Evolutionary conservation across 2,113 vertebrate genomes (phyloP), one percentile per base, ranked within the genome.

Genomic region (Tichodroma muraria): DNA sequence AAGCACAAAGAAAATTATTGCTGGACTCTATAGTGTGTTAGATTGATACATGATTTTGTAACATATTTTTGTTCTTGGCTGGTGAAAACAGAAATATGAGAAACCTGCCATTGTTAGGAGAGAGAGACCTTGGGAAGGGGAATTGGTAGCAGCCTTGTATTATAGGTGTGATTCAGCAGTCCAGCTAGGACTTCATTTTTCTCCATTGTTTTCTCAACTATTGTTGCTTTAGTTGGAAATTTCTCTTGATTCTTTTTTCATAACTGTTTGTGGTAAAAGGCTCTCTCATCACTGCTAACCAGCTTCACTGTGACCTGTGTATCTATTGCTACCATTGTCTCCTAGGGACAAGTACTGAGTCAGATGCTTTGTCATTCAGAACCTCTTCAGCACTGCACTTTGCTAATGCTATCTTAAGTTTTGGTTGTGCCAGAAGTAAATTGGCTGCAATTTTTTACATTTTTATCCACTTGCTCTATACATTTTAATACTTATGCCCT

Each of bases 81-180:
- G 37, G 53, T 45, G 28, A 92, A 71, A 81, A 49, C 44, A 77
- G 50, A 69, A 85, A 76, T 69, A 66, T 50, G 35, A 73, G 50
- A 76, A 91, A 71, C 47, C 75, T 68, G 50, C 54, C 40, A 73
- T 93, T 94, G 71, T 90, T 83, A 69, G 64, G 44, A 77, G 66
- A 95, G 65, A 73, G 60, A 84, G 60, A 83, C 25, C 75, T 44
- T 60, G 52, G 30, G 54, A 80, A 45, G 63, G 30, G 56, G 73
- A 70, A 63, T 33, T 94, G 63, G 33, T 60, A 89, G 65, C 64
- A 69, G 88, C 69, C 38, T 93, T 92, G 87, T 13, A 38, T 24
- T 70, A 57, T 94, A 80, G 96, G 91, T 95, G 77, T 63, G 93
- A 91, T 85, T 96, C 80, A 80, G 93, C 94, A 73, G 17, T 73